Evolutionary conservation across 2,113 vertebrate genomes (phyloP), one percentile per base, ranked within the genome.

Genomic region (Tragulus kanchil): DNA sequence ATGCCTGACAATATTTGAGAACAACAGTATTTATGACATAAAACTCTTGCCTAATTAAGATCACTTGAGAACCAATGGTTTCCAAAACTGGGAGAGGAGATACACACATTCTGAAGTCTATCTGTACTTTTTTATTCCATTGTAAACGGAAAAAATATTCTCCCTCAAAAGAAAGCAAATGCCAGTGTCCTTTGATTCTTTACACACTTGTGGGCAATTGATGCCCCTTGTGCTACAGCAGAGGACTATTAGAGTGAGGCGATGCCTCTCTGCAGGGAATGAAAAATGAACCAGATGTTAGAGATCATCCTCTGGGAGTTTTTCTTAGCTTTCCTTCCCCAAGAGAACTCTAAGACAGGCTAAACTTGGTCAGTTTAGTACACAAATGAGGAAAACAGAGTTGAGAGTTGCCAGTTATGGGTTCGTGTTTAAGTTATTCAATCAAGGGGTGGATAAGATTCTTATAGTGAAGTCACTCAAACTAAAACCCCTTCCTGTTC

Each of bases 1-100:
- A 75, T 79, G 12, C 25, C 67, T 45, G 26, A 78, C 89, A 96
- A 67, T 75, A 9, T 89, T 45, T 64, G 42, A 96, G 48, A 90
- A 93, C 64, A 52, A 17, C 5, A 93, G 56, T 21, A 85, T 78
- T 90, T 12, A 17, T 26, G 67, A 81, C 5, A 87, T 54, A 87
- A 95, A 92, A 90, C 11, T 62, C 25, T 28, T 79, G 26, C 11
- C 28, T 89, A 71, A 81, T 61, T 77, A 90, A 58, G 52, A 90
- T 85, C 48, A 45, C 25, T n/a, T 19, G 17, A 89, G 8, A 19
- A 85, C 11, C 10, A 87, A 19, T 6, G 31, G 11, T n/a, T 85
- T n/a, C 54, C n/a, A 56, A 84, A 36, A 48, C 59, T 64, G 67
- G 36, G 23, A 42, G 25, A 93, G 26, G 45, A 4, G n/a, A 89